Conservation (phyloP, 64 coral and sea anemone genomes). For the Stichodactyla mertensii region DNA sequence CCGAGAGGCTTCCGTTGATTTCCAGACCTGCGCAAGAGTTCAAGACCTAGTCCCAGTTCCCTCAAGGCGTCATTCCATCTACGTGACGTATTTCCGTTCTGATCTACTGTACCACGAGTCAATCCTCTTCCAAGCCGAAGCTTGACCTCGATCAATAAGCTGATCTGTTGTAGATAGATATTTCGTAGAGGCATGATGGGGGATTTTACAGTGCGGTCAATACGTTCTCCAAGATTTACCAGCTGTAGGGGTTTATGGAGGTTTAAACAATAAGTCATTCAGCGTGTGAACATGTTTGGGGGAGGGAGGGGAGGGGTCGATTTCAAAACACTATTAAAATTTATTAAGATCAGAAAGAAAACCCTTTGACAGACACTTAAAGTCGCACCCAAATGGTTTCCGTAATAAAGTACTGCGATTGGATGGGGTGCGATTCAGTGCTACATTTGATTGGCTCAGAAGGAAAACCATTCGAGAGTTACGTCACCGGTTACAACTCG, state of each 20-base stretch:
- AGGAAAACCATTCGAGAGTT: too few relatives aligned
- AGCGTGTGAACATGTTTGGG: too few relatives aligned
- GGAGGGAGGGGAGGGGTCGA: too few relatives aligned
- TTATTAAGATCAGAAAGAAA: too few relatives aligned
- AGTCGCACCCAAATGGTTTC: not conserved
- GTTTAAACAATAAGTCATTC: too few relatives aligned
- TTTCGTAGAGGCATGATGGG: conserved; percentile 52
- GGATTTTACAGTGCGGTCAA: conserved; percentile 41
- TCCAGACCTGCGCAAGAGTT: conserved; percentile 39
- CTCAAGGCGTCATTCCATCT: conserved; percentile 44
- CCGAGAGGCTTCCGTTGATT: conserved; percentile 55
- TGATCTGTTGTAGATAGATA: conserved; percentile 63
- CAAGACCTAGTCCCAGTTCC: conserved; percentile 58
- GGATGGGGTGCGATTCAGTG: too few relatives aligned
- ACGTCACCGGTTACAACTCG: too few relatives aligned
- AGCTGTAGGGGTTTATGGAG: conserved; percentile 4
- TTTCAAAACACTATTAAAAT: too few relatives aligned
- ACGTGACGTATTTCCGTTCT: conserved; percentile 7
- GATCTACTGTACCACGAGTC: not conserved
- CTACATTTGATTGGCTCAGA: too few relatives aligned
- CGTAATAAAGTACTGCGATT: not conserved
- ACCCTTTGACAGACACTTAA: too few relatives aligned
- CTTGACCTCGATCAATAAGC: conserved; percentile 60
- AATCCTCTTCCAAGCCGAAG: conserved; percentile 55
- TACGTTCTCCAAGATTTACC: conserved; percentile 51